Evolutionary conservation across 2,888 invertebrate genomes (phyloP).

Genomic region (Standfussiana lucernea): DNA sequence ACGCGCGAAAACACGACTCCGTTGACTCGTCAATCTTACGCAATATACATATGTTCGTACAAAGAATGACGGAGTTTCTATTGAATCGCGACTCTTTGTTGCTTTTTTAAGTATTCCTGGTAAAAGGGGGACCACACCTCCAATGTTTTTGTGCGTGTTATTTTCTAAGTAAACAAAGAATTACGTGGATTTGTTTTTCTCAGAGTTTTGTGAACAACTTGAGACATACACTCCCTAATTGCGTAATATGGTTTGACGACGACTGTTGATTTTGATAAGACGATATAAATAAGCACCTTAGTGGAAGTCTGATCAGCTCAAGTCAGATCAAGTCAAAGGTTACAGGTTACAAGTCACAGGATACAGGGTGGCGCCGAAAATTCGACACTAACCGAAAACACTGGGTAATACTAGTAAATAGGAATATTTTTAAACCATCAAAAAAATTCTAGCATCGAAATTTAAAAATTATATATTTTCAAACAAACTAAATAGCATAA

Average conservation of each 20-base stretch:
- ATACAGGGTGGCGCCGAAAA: too few species aligned
- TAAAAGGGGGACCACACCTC: constrained; percentile 6
- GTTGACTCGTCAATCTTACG: constrained; percentile 8
- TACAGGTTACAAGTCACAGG: too few species aligned
- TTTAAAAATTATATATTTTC: too few species aligned
- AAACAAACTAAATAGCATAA: too few species aligned
- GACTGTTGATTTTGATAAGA: background rate
- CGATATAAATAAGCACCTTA: background rate
- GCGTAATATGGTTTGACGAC: background rate
- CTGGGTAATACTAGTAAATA: too few species aligned
- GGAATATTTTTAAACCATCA: too few species aligned
- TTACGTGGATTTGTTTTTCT: background rate
- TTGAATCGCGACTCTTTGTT: background rate
- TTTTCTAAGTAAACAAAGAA: background rate
- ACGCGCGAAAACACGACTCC: background rate
- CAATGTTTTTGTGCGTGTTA: background rate
- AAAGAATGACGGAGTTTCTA: constrained; percentile 5
- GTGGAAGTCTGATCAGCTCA: background rate
- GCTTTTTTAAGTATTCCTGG: constrained; percentile 14
- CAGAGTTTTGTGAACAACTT: background rate
- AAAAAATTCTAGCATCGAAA: too few species aligned
- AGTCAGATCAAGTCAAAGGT: too few species aligned
- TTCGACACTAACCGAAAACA: too few species aligned
- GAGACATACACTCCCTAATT: background rate
- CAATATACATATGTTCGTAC: constrained; percentile 2